Conservation (phyloP, 2,888 invertebrate genomes). For the Lomographa bimaculata region DNA sequence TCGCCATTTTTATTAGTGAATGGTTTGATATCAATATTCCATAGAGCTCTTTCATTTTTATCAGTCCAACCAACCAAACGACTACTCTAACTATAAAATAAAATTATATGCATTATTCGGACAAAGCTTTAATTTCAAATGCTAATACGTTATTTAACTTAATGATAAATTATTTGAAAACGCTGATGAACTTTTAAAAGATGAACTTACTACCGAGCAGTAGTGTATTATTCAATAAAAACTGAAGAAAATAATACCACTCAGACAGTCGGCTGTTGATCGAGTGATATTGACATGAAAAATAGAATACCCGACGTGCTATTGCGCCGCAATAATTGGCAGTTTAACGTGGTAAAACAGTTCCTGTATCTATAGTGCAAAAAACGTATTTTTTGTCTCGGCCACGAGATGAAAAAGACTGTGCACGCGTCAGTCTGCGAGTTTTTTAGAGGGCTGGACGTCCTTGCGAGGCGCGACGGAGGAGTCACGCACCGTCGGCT, state of each 20-base stretch:
- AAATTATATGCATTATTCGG: conserved; percentile 3
- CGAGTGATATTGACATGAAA: conserved; percentile 24
- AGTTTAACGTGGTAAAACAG: conserved; percentile 38
- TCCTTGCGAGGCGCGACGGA: conserved; percentile 64
- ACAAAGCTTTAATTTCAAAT: conserved; percentile 6
- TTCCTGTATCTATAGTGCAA: conserved; percentile 39
- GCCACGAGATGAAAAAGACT: conserved; percentile 42
- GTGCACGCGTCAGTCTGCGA: conserved; percentile 40
- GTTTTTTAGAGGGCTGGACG: conserved; percentile 53
- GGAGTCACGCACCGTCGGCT: conserved; percentile 58
- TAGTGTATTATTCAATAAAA: no score
- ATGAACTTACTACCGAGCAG: no score
- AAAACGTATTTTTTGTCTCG: conserved; percentile 37
- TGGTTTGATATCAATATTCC: conserved; percentile 39
- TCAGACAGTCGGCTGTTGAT: conserved; percentile 12
- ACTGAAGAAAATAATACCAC: not conserved
- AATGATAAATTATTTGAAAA: no score
- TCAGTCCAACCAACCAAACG: conserved; percentile 52
- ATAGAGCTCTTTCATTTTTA: conserved; percentile 40
- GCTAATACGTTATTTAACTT: no score
- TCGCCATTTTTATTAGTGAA: conserved; percentile 34
- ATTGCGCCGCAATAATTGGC: conserved; percentile 44
- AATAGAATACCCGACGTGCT: conserved; percentile 30
- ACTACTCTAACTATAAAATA: conserved; percentile 9
- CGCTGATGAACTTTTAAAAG: no score